These are phyloP conservation scores for Micropoecilia bifurca DNA, from an alignment of 2,797 vertebrate species.

Conservation along the genomic window DNA sequence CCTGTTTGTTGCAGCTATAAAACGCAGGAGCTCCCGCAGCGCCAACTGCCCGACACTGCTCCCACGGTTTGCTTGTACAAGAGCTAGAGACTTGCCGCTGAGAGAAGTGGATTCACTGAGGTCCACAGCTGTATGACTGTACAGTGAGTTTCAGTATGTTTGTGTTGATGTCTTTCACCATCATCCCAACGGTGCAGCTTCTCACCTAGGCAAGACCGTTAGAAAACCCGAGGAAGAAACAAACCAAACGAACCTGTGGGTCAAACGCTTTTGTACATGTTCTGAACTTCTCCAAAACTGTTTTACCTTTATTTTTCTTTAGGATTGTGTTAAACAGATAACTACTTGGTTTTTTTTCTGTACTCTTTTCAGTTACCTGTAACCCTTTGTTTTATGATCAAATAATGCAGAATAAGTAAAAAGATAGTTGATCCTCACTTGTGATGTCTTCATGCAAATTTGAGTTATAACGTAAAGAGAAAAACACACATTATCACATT, in stretches of 20 bases:
- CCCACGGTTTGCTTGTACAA: conserved; percentile 31
- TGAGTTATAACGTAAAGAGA: conserved; percentile 12
- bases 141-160: conserved; percentile 33
- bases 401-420: conserved; percentile 39
- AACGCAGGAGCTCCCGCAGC: conserved; percentile 41
- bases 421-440: conserved; percentile 34
- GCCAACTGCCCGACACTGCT: conserved; percentile 53
- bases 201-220: conserved; percentile 50
- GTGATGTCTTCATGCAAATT: conserved; percentile 36
- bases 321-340: conserved; percentile 56
- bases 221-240: conserved; percentile 62
- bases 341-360: conserved; percentile 55
- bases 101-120: conserved; percentile 53
- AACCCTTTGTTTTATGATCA: conserved; percentile 55
- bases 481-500: conserved; percentile 7
- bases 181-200: conserved; percentile 60
- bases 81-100: conserved; percentile 53
- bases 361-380: conserved; percentile 42
- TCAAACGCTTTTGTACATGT: conserved; percentile 72
- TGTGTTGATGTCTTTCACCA: conserved; percentile 60
- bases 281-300: conserved; percentile 61
- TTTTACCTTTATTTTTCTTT: conserved; percentile 69
- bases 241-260: conserved; percentile 67
- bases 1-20: conserved; percentile 43
- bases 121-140: conserved; percentile 55